phyloP scores from a whole-genome alignment of 2,888 invertebrate genomes.

The Nineta flava region DNA sequence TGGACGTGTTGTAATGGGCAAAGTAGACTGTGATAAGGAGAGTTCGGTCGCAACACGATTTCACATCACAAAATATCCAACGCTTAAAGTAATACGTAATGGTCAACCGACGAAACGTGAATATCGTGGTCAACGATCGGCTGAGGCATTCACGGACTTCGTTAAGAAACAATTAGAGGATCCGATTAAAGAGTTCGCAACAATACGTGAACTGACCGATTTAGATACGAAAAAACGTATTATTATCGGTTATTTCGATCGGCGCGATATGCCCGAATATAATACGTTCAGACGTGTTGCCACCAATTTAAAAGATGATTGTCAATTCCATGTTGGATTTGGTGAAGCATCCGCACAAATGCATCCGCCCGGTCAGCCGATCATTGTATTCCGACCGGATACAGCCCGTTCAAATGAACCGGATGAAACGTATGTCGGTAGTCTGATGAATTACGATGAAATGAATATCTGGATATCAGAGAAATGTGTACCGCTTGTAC shows the following conservation, averaged over 20 bases:
- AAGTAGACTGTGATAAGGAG: constrained; percentile 94
- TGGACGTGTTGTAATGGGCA: constrained; percentile 83
- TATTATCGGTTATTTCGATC: constrained; percentile 81
- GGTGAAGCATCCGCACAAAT: constrained; percentile 67
- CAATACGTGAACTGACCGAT: constrained; percentile 53
- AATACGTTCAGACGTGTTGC: constrained; percentile 67
- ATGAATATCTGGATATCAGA: constrained; percentile 80
- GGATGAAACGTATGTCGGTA: constrained; percentile 71
- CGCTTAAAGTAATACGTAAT: constrained; percentile 85
- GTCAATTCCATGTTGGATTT: constrained; percentile 83
- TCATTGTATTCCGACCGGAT: constrained; percentile 71
- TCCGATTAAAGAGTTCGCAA: constrained; percentile 62
- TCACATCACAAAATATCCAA: constrained; percentile 97
- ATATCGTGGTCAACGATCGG: constrained; percentile 77
- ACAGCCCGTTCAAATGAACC: constrained; percentile 62
- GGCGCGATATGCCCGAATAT: constrained; percentile 66
- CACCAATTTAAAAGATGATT: constrained; percentile 84
- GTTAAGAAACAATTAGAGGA: constrained; percentile 78
- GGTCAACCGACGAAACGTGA: constrained; percentile 81
- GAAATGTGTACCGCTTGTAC: constrained; percentile 89
- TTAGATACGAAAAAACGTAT: constrained; percentile 69
- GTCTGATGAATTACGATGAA: constrained; percentile 60
- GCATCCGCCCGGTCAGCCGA: constrained; percentile 73
- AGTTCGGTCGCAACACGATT: constrained; percentile 74
- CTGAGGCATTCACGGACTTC: constrained; percentile 78